Conservation (phyloP, 37 sponge, comb jelly and placozoan species). For the Bolinopsis microptera region DNA sequence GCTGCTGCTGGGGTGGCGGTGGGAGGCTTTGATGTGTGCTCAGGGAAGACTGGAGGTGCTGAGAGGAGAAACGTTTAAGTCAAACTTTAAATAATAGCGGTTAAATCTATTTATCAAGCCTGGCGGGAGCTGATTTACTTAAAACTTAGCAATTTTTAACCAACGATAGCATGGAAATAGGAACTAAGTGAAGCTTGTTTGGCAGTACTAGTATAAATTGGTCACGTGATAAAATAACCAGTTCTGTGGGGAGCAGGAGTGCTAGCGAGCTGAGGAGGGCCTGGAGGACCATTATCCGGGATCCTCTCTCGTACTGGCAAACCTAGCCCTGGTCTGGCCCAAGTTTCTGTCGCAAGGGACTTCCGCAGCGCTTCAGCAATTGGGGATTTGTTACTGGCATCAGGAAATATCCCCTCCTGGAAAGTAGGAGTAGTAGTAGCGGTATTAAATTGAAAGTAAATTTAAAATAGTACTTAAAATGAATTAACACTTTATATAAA, state of each 20-base stretch:
- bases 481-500: too few relatives aligned
- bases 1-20: neutral
- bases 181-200: too few relatives aligned
- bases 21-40: neutral
- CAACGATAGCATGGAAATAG: too few relatives aligned
- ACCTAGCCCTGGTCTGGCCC: conserved; percentile 33
- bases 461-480: too few relatives aligned
- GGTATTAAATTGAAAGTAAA: too few relatives aligned
- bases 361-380: conserved; percentile 45
- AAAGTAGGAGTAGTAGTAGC: neutral
- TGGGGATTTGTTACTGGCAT: conserved; percentile 1
- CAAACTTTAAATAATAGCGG: too few relatives aligned
- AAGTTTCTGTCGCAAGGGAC: conserved; percentile 28
- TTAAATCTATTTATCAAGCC: too few relatives aligned
- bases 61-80: too few relatives aligned
- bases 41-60: neutral
- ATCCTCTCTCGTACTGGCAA: neutral
- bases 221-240: too few relatives aligned
- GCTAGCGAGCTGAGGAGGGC: conserved; percentile 3
- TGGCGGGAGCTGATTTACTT: too few relatives aligned
- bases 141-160: too few relatives aligned
- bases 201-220: too few relatives aligned
- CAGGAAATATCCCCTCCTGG: conserved; percentile 43
- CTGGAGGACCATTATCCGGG: neutral
- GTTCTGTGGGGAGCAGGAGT: neutral